A percentile compares a stretch with the other conserved stretches of the same genome.
Conservation (phyloP, 2,888 invertebrate genomes). For the Masnerella sp. region DNA sequence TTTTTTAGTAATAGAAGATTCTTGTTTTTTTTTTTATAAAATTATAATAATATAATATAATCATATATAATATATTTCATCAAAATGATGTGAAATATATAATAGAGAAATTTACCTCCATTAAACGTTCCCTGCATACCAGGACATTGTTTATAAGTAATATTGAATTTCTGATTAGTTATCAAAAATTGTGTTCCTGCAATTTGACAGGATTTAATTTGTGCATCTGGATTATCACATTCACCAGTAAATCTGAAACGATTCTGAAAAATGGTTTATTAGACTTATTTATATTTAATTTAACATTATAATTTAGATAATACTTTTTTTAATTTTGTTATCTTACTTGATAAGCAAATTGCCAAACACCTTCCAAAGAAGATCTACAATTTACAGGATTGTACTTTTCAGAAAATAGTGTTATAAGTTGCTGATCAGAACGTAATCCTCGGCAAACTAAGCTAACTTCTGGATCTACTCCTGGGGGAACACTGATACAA, state of each 20-base stretch:
- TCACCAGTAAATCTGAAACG: constrained; percentile 94
- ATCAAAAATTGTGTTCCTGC: constrained; percentile 97
- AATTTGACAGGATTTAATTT: constrained; percentile 95
- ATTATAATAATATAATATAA: no score
- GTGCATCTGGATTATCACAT: constrained; percentile 92
- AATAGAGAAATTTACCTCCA: constrained; percentile 80
- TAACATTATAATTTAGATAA: no score
- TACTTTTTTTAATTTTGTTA: background rate
- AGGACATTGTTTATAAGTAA: constrained; percentile 93
- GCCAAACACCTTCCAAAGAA: constrained; percentile 97
- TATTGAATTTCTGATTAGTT: constrained; percentile 97
- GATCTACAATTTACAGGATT: constrained; percentile 94
- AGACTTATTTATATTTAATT: no score
- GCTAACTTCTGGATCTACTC: constrained; percentile 85
- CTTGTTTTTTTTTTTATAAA: background rate
- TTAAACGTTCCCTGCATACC: constrained; percentile 94
- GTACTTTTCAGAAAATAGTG: constrained; percentile 93
- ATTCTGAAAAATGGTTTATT: constrained; percentile 81
- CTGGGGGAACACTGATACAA: constrained; percentile 84
- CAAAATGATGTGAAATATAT: no score
- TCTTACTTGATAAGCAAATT: constrained; percentile 89
- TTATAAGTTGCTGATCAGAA: constrained; percentile 88
- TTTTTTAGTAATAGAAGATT: background rate
- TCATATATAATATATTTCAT: no score
- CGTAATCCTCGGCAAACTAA: constrained; percentile 87